Evolutionary conservation across 2,888 invertebrate species (phyloP).

Genomic region (Rhamnusium bicolor): DNA sequence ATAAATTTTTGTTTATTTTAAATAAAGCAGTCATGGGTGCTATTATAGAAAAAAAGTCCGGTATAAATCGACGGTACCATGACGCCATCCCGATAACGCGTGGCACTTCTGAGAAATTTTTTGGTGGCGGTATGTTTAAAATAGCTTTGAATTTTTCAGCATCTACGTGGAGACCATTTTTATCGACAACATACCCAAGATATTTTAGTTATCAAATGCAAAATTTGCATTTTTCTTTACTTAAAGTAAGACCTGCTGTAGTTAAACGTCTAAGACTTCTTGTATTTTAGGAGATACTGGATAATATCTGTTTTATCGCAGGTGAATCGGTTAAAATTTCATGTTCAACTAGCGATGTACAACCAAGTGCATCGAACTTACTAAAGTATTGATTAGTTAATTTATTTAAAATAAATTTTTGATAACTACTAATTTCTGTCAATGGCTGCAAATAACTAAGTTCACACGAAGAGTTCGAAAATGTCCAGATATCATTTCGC

Average conservation of each 20-base stretch:
- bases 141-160: neutral
- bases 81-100: neutral
- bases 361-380: neutral
- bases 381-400: neutral
- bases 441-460: neutral
- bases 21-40: neutral
- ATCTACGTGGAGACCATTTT: neutral
- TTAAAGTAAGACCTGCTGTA: neutral
- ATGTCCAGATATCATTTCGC: no score
- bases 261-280: no score
- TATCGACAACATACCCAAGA: neutral
- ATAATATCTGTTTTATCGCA: neutral
- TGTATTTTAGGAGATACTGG: neutral
- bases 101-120: neutral
- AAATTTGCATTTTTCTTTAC: neutral
- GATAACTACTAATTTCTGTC: neutral
- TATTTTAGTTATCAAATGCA: neutral
- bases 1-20: neutral
- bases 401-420: neutral
- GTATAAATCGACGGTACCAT: constrained; percentile 19
- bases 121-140: neutral
- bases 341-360: neutral
- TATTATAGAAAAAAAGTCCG: neutral
- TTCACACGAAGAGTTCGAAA: no score
- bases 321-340: neutral